Evolutionary conservation across 2,797 vertebrate species (phyloP).

Genomic region (Sternarchorhynchus goeldii): DNA sequence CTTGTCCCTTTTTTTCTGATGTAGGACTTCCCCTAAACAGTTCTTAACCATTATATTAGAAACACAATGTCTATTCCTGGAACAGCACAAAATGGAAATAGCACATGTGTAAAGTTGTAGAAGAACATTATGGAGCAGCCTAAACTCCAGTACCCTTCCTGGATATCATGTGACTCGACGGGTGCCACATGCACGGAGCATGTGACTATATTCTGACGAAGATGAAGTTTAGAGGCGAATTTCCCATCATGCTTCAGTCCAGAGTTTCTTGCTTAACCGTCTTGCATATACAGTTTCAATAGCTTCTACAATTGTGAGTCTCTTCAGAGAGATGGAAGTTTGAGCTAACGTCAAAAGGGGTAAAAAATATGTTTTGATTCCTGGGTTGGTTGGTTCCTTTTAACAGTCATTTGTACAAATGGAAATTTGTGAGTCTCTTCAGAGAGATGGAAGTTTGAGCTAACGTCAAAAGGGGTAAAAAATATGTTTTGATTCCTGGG

Average conservation of each 20-base stretch:
- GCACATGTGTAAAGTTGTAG: neutral
- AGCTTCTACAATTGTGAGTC: neutral
- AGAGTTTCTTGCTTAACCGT: conserved; percentile 19
- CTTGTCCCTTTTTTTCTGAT: too few species aligned
- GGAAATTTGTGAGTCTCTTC: conserved; percentile 1
- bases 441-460: neutral
- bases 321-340: neutral
- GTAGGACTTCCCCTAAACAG: too few species aligned
- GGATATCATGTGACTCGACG: conserved; percentile 49
- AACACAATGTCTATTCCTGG: conserved; percentile 10
- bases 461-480: neutral
- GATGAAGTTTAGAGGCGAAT: conserved; percentile 27
- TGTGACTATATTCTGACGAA: conserved; percentile 55
- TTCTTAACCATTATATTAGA: neutral
- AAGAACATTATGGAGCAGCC: conserved; percentile 25
- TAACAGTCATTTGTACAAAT: neutral
- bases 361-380: too few species aligned
- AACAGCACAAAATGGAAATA: conserved; percentile 7
- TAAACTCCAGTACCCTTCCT: conserved; percentile 24
- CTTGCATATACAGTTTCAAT: neutral
- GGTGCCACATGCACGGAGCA: conserved; percentile 44
- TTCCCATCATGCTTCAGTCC: conserved; percentile 38
- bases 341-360: neutral
- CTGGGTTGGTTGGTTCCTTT: too few species aligned
- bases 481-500: too few species aligned